These are phyloP conservation scores for Cotesia congregata DNA, from an alignment of 2,888 invertebrate genomes.

Conservation along the genomic window DNA sequence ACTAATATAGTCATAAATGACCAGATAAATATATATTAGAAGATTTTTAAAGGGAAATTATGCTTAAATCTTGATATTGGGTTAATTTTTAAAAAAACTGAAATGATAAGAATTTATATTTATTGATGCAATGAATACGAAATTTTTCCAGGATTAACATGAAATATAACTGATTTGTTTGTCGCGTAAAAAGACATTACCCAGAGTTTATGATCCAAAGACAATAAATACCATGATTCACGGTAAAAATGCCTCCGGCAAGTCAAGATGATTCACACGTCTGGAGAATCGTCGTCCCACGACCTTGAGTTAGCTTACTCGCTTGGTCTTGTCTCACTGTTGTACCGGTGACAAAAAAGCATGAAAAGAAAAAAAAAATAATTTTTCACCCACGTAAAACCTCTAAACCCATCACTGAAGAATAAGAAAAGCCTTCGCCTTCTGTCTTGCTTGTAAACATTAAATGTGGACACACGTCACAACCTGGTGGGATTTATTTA, in stretches of 20 bases:
- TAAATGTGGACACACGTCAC: neutral
- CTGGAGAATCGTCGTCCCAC: slow-evolving; percentile 36
- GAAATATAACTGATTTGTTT: slow-evolving; percentile 33
- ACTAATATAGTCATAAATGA: too few relatives aligned
- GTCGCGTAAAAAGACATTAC: slow-evolving; percentile 25
- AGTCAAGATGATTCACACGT: slow-evolving; percentile 39
- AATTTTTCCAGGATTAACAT: slow-evolving; percentile 23
- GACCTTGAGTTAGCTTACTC: slow-evolving; percentile 30
- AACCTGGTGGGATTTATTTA: slow-evolving; percentile 34
- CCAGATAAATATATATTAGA: too few relatives aligned
- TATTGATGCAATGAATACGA: neutral
- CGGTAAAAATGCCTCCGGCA: slow-evolving; percentile 4
- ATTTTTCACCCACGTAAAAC: slow-evolving; percentile 35
- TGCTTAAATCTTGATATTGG: too few relatives aligned
- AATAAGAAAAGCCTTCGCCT: slow-evolving; percentile 2
- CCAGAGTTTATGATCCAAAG: neutral
- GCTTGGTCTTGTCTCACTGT: slow-evolving; percentile 9
- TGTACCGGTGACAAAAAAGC: neutral
- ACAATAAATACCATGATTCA: slow-evolving; percentile 21
- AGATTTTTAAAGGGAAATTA: too few relatives aligned
- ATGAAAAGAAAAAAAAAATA: slow-evolving; percentile 17
- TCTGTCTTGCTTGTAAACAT: slow-evolving; percentile 20
- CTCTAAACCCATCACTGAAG: slow-evolving; percentile 14
- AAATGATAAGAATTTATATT: neutral
- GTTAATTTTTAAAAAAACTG: too few relatives aligned